These are phyloP conservation scores for Emesis furor DNA, from an alignment of 2,888 invertebrate genomes.

Conservation along the genomic window DNA sequence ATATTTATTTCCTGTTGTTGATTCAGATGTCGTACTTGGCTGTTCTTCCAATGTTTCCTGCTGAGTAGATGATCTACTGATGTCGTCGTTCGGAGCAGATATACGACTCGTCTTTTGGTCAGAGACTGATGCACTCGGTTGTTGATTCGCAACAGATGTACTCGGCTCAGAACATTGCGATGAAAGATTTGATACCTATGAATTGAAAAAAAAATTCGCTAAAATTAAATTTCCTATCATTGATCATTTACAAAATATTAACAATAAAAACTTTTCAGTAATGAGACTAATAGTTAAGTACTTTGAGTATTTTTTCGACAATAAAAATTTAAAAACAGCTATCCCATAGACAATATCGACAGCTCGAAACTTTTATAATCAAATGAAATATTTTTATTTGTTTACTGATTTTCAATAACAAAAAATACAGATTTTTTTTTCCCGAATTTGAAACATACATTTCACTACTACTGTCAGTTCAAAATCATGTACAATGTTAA, in stretches of 20 bases:
- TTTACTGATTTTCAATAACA: constrained; percentile 14
- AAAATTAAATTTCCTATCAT: constrained; percentile 5
- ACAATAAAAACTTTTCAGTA: constrained; percentile 11
- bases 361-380: constrained; percentile 10
- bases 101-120: constrained; percentile 6
- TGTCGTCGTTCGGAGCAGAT: constrained; percentile 18
- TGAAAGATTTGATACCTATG: constrained; percentile 6
- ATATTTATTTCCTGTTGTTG: constrained; percentile 49
- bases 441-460: constrained; percentile 18
- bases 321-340: constrained; percentile 11
- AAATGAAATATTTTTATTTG: constrained; percentile 14
- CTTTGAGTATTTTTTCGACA: not conserved
- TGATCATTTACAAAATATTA: constrained; percentile 17
- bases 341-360: constrained; percentile 14
- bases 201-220: constrained; percentile 19
- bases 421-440: constrained; percentile 5
- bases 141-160: constrained; percentile 22
- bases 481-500: constrained; percentile 16
- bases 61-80: constrained; percentile 19
- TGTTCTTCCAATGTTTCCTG: constrained; percentile 14
- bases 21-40: constrained; percentile 33
- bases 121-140: constrained; percentile 15
- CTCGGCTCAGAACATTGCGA: constrained; percentile 17
- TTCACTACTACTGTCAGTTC: constrained; percentile 15
- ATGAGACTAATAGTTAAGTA: constrained; percentile 16